Conservation (phyloP, 2,113 vertebrate species). For the Gallinago undulata region DNA sequence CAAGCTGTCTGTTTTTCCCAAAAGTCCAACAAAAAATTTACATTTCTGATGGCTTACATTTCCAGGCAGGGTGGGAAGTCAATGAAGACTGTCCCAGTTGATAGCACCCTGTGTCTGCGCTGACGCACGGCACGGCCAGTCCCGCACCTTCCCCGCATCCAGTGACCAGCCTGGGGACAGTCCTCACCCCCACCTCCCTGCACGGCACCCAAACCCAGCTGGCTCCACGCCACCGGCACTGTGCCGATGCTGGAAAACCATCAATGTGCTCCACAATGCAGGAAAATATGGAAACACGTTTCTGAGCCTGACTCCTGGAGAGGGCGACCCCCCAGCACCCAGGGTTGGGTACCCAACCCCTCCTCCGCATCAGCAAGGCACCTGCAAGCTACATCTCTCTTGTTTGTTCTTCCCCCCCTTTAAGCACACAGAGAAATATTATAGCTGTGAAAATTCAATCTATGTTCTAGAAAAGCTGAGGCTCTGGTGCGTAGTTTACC, state of each 20-base stretch:
- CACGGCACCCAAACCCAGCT: accelerated
- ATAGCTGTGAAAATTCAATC: not conserved
- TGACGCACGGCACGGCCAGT: accelerated
- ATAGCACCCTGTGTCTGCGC: not conserved
- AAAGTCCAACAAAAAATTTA: not conserved
- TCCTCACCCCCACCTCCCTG: not conserved
- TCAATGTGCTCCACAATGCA: accelerated
- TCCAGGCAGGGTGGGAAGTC: not conserved
- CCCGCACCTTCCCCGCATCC: accelerated
- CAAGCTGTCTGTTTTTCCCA: not conserved
- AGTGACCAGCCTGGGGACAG: no score
- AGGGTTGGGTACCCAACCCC: accelerated
- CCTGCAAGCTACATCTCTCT: accelerated
- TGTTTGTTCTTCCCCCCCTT: no score
- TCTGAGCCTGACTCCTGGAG: accelerated
- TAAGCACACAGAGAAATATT: not conserved
- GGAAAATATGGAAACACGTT: accelerated
- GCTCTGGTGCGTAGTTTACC: not conserved
- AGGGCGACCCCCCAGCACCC: not conserved
- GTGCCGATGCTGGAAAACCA: not conserved
- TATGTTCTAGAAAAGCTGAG: not conserved
- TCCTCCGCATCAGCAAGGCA: not conserved
- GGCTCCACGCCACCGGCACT: accelerated
- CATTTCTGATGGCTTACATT: not conserved
- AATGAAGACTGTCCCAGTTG: accelerated